Evolutionary conservation across 2,888 invertebrate genomes (phyloP).

Genomic region (Nebria salina): DNA sequence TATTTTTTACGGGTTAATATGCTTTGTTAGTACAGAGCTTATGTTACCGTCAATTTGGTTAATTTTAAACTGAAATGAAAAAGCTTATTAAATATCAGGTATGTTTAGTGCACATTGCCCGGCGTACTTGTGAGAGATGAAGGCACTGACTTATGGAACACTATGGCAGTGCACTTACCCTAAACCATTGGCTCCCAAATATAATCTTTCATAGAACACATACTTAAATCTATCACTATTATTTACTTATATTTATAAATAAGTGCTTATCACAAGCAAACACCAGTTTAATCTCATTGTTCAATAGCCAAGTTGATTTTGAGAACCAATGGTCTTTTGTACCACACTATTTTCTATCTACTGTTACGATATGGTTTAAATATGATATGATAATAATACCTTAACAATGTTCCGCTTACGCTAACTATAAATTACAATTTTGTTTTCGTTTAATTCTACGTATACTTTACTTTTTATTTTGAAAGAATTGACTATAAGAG

Average conservation of each 20-base stretch:
- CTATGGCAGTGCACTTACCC: slow-evolving; percentile 45
- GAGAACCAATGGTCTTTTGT: slow-evolving; percentile 20
- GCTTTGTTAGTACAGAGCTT: too few relatives aligned
- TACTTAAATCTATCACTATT: not conserved
- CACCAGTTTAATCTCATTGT: slow-evolving; percentile 4
- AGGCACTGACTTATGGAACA: slow-evolving; percentile 46
- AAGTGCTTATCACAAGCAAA: not conserved
- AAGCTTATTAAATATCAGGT: slow-evolving; percentile 2
- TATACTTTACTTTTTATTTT: slow-evolving; percentile 33
- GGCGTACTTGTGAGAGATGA: slow-evolving; percentile 36
- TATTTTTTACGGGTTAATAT: too few relatives aligned
- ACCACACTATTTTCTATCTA: slow-evolving; percentile 19
- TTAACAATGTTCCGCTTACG: slow-evolving; percentile 26
- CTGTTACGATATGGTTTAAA: slow-evolving; percentile 41
- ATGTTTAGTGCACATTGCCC: slow-evolving; percentile 38
- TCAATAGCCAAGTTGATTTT: not conserved
- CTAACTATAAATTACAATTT: slow-evolving; percentile 14
- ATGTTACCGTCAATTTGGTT: not conserved
- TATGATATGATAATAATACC: slow-evolving; percentile 37
- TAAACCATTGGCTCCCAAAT: slow-evolving; percentile 24
- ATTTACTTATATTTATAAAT: not conserved
- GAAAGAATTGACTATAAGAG: slow-evolving; percentile 57
- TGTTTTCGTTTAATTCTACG: slow-evolving; percentile 16
- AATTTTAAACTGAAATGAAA: not conserved
- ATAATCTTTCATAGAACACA: not conserved